Conservation (phyloP, 2,113 vertebrate species). For the Psephotus haematonotus region DNA sequence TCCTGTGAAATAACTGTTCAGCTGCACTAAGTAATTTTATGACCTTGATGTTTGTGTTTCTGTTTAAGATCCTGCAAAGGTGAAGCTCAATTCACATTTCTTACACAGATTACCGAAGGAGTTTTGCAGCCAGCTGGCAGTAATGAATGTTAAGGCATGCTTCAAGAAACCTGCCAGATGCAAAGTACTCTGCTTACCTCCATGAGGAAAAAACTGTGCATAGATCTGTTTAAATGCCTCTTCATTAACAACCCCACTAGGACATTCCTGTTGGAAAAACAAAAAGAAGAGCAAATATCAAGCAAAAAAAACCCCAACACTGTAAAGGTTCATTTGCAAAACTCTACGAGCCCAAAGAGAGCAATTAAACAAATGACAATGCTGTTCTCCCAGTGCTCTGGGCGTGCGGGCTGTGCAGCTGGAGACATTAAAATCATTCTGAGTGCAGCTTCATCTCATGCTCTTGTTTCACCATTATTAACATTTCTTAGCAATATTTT, state of each 20-base stretch:
- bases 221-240: constrained; percentile 98
- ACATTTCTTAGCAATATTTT: not conserved
- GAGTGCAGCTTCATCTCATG: not conserved
- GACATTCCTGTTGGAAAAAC: constrained; percentile 85
- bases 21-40: not conserved
- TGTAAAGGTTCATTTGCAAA: not conserved
- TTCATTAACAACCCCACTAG: constrained; percentile 92
- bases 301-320: not conserved
- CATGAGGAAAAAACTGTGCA: constrained; percentile 97
- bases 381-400: not conserved
- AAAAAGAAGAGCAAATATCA: not conserved
- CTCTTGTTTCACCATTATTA: not conserved
- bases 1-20: not conserved
- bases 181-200: constrained; percentile 78
- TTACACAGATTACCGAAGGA: not conserved
- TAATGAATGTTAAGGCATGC: not conserved
- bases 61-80: not conserved
- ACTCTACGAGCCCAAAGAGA: not conserved
- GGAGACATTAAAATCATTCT: not conserved
- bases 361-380: not conserved
- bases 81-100: not conserved
- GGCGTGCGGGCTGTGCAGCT: not conserved
- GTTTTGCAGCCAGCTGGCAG: not conserved
- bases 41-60: not conserved
- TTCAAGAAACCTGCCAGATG: not conserved